phyloP scores from a whole-genome alignment of 2,797 vertebrate genomes.

The Falco cherrug region DNA sequence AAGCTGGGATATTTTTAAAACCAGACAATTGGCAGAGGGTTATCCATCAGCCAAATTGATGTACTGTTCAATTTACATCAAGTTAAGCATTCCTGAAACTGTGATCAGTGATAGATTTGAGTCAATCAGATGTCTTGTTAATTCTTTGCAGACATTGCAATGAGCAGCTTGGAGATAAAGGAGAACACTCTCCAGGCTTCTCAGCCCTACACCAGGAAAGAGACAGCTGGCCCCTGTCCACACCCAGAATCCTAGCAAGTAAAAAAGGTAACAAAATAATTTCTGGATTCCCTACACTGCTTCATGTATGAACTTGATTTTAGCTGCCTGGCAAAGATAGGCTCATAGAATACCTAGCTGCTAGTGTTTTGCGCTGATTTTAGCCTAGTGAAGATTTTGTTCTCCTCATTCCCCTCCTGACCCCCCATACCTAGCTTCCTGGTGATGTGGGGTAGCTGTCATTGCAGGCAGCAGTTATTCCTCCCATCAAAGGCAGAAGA shows the following conservation, averaged over 20 bases:
- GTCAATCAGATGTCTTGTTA: constrained; percentile 36
- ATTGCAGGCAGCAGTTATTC: neutral
- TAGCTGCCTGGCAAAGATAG: neutral
- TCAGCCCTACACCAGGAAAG: neutral
- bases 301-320: neutral
- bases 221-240: neutral
- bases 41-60: neutral
- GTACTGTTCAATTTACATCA: neutral
- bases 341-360: neutral
- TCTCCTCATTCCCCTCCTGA: neutral
- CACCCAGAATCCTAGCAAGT: neutral
- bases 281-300: neutral
- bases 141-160: neutral
- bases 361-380: neutral
- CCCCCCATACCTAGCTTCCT: neutral
- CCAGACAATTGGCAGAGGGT: neutral
- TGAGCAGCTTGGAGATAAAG: constrained; percentile 11
- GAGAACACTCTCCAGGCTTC: neutral
- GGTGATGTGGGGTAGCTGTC: neutral
- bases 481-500: neutral
- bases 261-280: neutral
- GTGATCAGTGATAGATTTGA: constrained; percentile 32
- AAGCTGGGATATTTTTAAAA: neutral
- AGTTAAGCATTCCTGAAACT: constrained; percentile 26
- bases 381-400: neutral